A percentile compares a stretch with the other conserved stretches of the same genome.
Conservation (phyloP, 2,113 vertebrate genomes). For the Tachuris rubrigastra region DNA sequence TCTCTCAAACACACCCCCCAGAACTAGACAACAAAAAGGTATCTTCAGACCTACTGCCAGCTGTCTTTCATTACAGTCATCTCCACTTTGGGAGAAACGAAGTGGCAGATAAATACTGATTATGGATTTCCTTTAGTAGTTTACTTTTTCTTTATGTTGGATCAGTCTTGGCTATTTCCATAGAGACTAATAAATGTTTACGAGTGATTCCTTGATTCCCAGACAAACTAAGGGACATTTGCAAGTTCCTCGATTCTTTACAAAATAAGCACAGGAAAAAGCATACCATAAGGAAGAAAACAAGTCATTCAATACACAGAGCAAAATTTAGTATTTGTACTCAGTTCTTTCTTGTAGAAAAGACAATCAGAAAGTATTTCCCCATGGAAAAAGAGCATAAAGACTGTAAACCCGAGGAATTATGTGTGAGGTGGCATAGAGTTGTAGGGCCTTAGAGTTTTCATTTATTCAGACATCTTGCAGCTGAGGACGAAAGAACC, state of each 20-base stretch:
- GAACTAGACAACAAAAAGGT: neutral
- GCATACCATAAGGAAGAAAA: neutral
- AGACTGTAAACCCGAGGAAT: neutral
- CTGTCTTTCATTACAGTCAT: neutral
- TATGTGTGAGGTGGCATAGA: neutral
- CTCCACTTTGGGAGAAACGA: neutral
- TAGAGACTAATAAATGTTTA: neutral
- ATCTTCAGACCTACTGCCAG: neutral
- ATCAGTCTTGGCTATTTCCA: neutral
- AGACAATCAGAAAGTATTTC: neutral
- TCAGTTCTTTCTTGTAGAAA: neutral
- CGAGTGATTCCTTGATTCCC: neutral
- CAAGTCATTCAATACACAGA: neutral
- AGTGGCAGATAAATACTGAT: neutral
- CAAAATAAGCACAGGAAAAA: neutral
- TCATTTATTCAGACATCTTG: neutral
- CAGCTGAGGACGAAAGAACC: neutral
- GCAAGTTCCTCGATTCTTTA: neutral
- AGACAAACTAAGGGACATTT: neutral
- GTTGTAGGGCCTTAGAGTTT: neutral
- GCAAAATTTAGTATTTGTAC: neutral
- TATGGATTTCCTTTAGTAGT: neutral
- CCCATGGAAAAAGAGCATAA: neutral
- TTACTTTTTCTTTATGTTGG: neutral
- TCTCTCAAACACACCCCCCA: neutral